Conservation (phyloP, 2,888 invertebrate genomes). For the Epistrophe eligans region DNA sequence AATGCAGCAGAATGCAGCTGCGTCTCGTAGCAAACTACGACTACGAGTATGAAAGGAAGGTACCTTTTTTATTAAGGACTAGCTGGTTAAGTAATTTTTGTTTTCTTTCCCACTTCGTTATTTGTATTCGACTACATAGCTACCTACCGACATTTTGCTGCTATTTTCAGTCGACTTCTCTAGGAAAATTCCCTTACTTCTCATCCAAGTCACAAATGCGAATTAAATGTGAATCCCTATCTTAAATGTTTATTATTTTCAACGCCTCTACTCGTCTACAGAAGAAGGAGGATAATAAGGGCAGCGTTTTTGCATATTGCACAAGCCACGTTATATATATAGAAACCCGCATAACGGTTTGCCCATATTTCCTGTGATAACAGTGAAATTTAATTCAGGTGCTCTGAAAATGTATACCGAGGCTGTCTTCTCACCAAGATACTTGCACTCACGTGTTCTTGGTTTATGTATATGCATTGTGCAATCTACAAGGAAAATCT, state of each 20-base stretch:
- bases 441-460: slow-evolving; percentile 13
- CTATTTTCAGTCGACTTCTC: slow-evolving; percentile 21
- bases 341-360: background rate
- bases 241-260: slow-evolving; percentile 17
- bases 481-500: slow-evolving; percentile 18
- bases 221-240: slow-evolving; percentile 26
- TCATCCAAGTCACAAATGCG: background rate
- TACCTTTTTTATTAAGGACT: background rate
- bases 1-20: slow-evolving; percentile 42
- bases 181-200: background rate
- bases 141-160: slow-evolving; percentile 38
- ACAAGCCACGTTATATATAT: slow-evolving; percentile 14
- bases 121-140: slow-evolving; percentile 45
- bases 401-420: slow-evolving; percentile 7
- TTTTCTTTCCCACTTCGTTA: slow-evolving; percentile 40
- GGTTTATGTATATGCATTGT: background rate
- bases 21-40: background rate
- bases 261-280: background rate
- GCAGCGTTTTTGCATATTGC: slow-evolving; percentile 23
- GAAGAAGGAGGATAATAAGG: slow-evolving; percentile 23
- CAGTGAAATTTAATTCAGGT: slow-evolving; percentile 63
- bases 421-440: slow-evolving; percentile 1
- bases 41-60: no score
- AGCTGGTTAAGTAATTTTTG: slow-evolving; percentile 19
- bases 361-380: slow-evolving; percentile 52